Evolutionary conservation across 37 sponge, comb jelly and placozoan species (phyloP), one percentile per base, ranked within the genome.

Genomic region (Theonella swinhoei): DNA sequence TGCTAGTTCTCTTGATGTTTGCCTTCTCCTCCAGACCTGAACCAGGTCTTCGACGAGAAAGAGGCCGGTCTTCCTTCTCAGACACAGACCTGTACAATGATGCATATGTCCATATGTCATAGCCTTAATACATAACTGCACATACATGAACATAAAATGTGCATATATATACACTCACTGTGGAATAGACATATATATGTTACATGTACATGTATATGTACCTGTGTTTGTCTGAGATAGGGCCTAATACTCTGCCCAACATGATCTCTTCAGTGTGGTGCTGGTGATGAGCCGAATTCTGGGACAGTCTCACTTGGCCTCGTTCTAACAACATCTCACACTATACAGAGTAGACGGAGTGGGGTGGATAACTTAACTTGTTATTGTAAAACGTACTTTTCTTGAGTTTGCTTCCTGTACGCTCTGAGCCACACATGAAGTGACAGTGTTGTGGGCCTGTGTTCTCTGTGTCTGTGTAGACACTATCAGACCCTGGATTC

Each of bases 221-320:
- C 90, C 84, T 80, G 71, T 80, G 72, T 69, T 39, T 74, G 7
- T 84, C 85, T 32, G 80, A 85, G 47, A 90, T 58, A 38, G 90
- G 90, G 62, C 90, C 90, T 1, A 75, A 32, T 1, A 62, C 66
- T 4, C 80, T 67, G 24, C 90, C 90, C 64, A 90, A 76, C 1
- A 85, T 78, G 25, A 90, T 76, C 79, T 90, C 85, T 26, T 78
- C 80, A 1, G 4, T 60, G 61, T 90, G 77, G 19, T 75, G 62
- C 43, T 85, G 85, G 34, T 85, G 81, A 9, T 24, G 28, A 17
- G 30, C 37, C 7, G 85, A 66, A 36, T 76, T 85, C 47, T 84
- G 85, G 1, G 77, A 77, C 70, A 81, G 20, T 39, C 81, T 63
- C 17, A 90, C 37, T 34, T 85, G 85, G 2, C 85, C 90, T 38